Base-by-base conservation (phyloP, 2,113 vertebrate genomes). In the Passer domesticus region DNA sequence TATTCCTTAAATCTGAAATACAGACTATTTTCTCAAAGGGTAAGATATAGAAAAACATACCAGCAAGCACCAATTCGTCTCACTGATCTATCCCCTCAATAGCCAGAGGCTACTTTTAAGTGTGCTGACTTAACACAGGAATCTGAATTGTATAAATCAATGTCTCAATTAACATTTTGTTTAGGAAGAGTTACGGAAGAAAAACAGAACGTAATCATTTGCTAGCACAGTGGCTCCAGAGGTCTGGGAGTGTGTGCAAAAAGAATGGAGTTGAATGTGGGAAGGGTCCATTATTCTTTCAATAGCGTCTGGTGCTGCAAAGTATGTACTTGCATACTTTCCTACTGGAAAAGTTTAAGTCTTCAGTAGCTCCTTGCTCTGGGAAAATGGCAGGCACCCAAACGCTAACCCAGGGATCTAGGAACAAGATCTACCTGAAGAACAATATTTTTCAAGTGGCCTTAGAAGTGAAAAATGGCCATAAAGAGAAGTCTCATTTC, bases 201-300 rank as follows among this genome's bases (percentile, higher is more conserved):
- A 87, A 95, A 95, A 49, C 53, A 95, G 74, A 96, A 96, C 87
- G 84, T 90, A 97, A 95, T 95, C 33, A 91, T 94, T 95, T 91
- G 93, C 90, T 86, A 92, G 80, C 76, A 81, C 33, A 68, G 87
- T 43, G 93, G 92, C 95, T 96, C 94, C 93, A 95, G 91, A 89
- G 74, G 91, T 94, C 96, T 94, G 87, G 55, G 87, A 93, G 63
- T 3, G 46, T 83, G 69, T 41, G 55, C 33, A 93, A 93, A 83
- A 96, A 95, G 95, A 97, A 96, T 89, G 76, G 79, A 92, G 80
- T 5, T 91, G 91, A 92, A 89, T 94, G 93, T 92, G 87, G 96
- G 95, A 97, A 96, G 87, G 91, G 86, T 94, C 94, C 95, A 92
- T 97, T 97, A 96, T 94, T 97, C 95, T 97, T 97, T 97, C 97